Percentiles rank a stretch among this genome's conserved stretches.
Conservation (phyloP, 1,140 invertebrate species). For the Zophobas atratus region DNA sequence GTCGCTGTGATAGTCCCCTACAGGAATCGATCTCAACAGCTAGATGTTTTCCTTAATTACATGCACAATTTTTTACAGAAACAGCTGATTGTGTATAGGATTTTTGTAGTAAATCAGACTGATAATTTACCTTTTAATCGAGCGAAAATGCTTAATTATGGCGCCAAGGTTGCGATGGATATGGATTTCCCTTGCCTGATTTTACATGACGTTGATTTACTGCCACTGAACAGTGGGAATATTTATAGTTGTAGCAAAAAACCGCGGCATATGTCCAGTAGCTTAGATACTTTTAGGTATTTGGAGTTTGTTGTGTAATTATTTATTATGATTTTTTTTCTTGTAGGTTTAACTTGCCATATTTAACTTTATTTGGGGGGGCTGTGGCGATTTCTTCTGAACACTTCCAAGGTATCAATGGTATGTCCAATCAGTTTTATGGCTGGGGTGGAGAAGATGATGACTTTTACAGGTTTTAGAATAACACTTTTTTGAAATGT, state of each 20-base stretch:
- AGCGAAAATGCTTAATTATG: conserved; percentile 95
- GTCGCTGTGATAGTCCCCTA: conserved; percentile 93
- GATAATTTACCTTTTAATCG: conserved; percentile 88
- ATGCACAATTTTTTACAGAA: conserved; percentile 92
- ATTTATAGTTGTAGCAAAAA: conserved; percentile 91
- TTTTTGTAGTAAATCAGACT: conserved; percentile 94
- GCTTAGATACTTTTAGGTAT: conserved; percentile 87
- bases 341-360: conserved; percentile 83
- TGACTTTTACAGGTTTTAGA: conserved; percentile 80
- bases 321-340: conserved; percentile 27
- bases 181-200: conserved; percentile 89
- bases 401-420: conserved; percentile 87
- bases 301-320: conserved; percentile 28
- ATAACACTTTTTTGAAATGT: background rate
- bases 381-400: conserved; percentile 80
- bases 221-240: conserved; percentile 91
- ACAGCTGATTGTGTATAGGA: conserved; percentile 86
- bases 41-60: conserved; percentile 86
- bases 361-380: conserved; percentile 82
- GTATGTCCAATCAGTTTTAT: conserved; percentile 93
- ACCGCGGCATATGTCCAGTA: conserved; percentile 94
- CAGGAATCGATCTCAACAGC: conserved; percentile 85
- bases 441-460: conserved; percentile 94
- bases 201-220: conserved; percentile 95
- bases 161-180: conserved; percentile 83